phyloP scores from a whole-genome alignment of 2,797 vertebrate species.

The Pseudomugil tenellus region DNA sequence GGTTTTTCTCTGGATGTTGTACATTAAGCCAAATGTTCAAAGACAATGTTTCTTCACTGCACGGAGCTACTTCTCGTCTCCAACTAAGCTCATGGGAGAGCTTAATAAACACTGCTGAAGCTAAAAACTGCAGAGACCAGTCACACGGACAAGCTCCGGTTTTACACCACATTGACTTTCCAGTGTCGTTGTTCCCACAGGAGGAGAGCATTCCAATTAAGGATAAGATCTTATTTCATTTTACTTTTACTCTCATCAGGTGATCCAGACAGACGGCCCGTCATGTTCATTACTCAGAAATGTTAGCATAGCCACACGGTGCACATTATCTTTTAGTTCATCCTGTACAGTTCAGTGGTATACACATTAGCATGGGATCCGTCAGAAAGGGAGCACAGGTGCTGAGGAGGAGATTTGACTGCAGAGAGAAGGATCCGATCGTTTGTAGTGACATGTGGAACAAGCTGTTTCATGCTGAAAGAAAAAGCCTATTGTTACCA shows the following conservation, averaged over 20 bases:
- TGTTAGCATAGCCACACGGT: conserved; percentile 32
- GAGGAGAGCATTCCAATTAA: conserved; percentile 29
- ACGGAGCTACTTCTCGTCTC: not conserved
- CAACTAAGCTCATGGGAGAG: not conserved
- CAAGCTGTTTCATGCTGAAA: conserved; percentile 75
- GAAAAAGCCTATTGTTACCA: conserved; percentile 79
- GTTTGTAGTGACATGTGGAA: conserved; percentile 78
- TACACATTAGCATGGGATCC: conserved; percentile 36
- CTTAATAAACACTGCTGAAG: conserved; percentile 5
- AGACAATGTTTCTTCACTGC: not conserved
- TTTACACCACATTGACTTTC: conserved; percentile 39
- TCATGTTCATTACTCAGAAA: conserved; percentile 24
- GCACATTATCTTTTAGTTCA: not conserved
- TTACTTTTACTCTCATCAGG: conserved; percentile 27
- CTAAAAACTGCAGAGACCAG: not conserved
- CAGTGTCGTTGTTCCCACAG: conserved; percentile 36
- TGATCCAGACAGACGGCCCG: conserved; percentile 18
- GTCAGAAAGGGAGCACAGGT: conserved; percentile 21
- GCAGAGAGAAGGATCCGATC: conserved; percentile 39
- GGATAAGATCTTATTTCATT: conserved; percentile 39
- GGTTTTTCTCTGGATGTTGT: conserved; percentile 3
- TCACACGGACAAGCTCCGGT: not conserved
- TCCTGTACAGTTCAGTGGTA: conserved; percentile 20
- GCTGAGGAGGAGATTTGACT: conserved; percentile 12
- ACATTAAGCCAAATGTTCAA: conserved; percentile 33